phyloP scores from a whole-genome alignment of 1,140 invertebrate genomes.

The Brachionus rubens region DNA sequence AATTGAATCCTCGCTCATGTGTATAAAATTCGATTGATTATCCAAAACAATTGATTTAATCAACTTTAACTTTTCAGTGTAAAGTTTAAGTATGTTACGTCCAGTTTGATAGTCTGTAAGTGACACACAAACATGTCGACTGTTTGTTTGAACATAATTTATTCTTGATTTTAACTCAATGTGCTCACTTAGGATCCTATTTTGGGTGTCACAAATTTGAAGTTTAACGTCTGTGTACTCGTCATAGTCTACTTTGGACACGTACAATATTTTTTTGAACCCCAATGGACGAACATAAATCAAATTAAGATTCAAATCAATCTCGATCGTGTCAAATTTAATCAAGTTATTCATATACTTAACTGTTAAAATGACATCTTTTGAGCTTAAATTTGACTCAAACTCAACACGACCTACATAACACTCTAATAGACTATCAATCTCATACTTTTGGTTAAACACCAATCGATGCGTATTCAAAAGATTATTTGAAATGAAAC shows the following conservation, averaged over 20 bases:
- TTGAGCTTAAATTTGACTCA: not conserved
- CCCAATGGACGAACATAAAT: not conserved
- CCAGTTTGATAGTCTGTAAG: conserved; percentile 11
- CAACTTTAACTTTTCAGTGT: not conserved
- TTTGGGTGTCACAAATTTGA: not conserved
- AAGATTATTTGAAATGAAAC: not conserved
- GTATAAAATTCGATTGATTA: not conserved
- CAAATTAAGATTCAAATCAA: conserved; percentile 9
- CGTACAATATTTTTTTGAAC: conserved; percentile 3
- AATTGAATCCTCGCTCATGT: not conserved
- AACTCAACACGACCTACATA: not conserved
- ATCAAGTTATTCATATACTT: conserved; percentile 20
- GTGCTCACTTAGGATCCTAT: not conserved
- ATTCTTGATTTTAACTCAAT: not conserved
- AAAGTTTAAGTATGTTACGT: not conserved
- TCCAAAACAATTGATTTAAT: conserved; percentile 5
- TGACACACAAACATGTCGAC: not conserved
- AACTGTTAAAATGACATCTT: not conserved
- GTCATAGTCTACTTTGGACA: not conserved
- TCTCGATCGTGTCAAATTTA: not conserved
- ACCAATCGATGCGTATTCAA: conserved; percentile 19
- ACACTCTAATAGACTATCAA: not conserved
- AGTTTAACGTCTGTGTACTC: conserved; percentile 4
- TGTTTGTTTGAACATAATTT: conserved; percentile 7
- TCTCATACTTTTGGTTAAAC: conserved; percentile 34